Percentiles rank a stretch among this genome's conserved stretches.
phyloP scores from a whole-genome alignment of 2,888 invertebrate species.

The Eupithecia pulchellata region DNA sequence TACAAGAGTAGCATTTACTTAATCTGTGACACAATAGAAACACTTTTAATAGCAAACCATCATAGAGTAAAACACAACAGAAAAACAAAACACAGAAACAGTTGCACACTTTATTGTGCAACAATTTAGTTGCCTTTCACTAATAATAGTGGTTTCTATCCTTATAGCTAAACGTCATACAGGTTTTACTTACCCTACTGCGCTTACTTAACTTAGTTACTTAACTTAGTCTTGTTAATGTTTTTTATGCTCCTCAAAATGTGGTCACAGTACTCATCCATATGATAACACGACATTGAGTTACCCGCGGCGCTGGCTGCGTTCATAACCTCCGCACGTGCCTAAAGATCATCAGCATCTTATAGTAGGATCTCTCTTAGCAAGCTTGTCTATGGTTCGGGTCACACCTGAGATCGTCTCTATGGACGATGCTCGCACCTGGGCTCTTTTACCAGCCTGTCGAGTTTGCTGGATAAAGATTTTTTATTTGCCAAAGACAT shows the following conservation, averaged over 20 bases:
- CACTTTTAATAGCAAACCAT: too few species aligned
- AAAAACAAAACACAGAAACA: too few species aligned
- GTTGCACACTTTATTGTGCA: too few species aligned
- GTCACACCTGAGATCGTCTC: background rate
- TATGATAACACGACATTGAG: constrained; percentile 35
- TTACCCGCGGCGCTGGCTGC: constrained; percentile 26
- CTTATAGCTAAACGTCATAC: too few species aligned
- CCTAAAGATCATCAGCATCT: background rate
- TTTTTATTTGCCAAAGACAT: too few species aligned
- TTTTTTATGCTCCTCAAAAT: background rate
- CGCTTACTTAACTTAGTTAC: background rate
- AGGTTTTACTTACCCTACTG: background rate
- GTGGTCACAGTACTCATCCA: constrained; percentile 26
- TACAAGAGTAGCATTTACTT: too few species aligned
- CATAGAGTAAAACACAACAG: too few species aligned
- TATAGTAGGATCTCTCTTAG: background rate
- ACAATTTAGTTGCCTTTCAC: too few species aligned
- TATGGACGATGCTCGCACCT: background rate
- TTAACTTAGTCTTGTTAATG: background rate
- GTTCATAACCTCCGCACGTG: constrained; percentile 37
- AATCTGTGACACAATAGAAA: too few species aligned
- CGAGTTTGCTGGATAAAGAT: too few species aligned
- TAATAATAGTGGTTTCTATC: too few species aligned
- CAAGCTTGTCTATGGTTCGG: background rate
- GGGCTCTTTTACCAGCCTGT: background rate